Evolutionary conservation across 2,888 invertebrate genomes (phyloP).

Genomic region (Alsophila aescularia): DNA sequence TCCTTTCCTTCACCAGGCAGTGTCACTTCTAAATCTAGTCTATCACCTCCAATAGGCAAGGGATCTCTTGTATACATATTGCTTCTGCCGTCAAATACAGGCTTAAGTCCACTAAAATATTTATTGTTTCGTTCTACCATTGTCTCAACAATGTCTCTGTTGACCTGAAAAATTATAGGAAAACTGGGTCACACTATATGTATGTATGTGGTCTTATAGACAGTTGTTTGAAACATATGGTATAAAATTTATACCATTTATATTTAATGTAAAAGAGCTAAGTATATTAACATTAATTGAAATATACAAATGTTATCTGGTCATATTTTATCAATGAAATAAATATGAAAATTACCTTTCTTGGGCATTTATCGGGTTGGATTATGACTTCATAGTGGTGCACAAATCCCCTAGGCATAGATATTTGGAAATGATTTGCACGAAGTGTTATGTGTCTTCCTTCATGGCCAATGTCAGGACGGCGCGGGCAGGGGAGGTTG

Average conservation of each 20-base stretch:
- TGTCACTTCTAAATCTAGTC: constrained; percentile 97
- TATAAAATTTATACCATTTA: neutral
- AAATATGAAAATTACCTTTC: constrained; percentile 87
- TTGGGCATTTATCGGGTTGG: constrained; percentile 99
- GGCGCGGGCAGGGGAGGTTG: constrained; percentile 96
- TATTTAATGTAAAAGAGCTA: neutral
- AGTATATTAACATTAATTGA: no score
- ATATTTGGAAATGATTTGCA: constrained; percentile 99
- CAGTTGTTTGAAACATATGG: neutral
- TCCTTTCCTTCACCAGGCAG: constrained; percentile 99
- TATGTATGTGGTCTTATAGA: neutral
- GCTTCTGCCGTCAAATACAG: constrained; percentile 99
- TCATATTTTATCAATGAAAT: neutral
- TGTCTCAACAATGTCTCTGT: constrained; percentile 99
- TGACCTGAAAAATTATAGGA: constrained; percentile 80
- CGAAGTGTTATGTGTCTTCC: constrained; percentile 97
- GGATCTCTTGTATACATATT: constrained; percentile 99
- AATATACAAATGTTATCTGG: no score
- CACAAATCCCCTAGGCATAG: constrained; percentile 99
- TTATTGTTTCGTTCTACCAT: constrained; percentile 99
- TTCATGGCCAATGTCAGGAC: constrained; percentile 98
- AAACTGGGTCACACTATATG: constrained; percentile 9
- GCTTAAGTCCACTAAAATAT: constrained; percentile 97
- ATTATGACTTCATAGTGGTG: constrained; percentile 99
- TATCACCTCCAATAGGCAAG: constrained; percentile 97